Conservation (phyloP, 2,888 invertebrate genomes). For the Pheosia tremula region DNA sequence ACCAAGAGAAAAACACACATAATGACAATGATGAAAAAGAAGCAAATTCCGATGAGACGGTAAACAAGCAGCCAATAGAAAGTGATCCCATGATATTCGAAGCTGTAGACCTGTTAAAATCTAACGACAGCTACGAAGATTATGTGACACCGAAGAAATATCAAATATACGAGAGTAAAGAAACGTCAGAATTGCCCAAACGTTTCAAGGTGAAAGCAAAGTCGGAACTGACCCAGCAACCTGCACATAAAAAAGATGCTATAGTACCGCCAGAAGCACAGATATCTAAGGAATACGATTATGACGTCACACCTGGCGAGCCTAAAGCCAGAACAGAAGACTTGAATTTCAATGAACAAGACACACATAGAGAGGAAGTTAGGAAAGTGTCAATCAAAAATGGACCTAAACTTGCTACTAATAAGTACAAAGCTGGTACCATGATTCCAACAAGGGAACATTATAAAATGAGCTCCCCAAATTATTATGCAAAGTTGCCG, state of each 20-base stretch:
- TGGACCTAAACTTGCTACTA: conserved; percentile 5
- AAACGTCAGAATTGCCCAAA: background rate
- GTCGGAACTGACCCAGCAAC: too few relatives aligned
- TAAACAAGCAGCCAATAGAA: background rate
- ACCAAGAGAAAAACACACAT: background rate
- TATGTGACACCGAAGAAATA: conserved; percentile 55
- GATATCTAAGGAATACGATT: background rate
- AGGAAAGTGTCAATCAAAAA: conserved; percentile 9
- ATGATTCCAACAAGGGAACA: conserved; percentile 51
- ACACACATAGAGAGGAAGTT: conserved; percentile 6
- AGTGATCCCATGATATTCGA: conserved; percentile 19
- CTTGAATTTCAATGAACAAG: conserved; percentile 37
- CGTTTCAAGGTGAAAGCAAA: background rate
- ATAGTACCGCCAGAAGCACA: background rate
- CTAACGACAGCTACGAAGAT: conserved; percentile 64
- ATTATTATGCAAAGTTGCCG: conserved; percentile 55
- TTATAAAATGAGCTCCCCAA: conserved; percentile 55
- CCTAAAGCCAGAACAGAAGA: conserved; percentile 49
- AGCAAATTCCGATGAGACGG: background rate
- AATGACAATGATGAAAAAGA: background rate
- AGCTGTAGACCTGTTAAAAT: conserved; percentile 31
- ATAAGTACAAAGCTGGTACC: conserved; percentile 34
- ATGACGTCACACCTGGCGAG: conserved; percentile 18
- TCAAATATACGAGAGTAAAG: background rate
- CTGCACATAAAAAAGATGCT: background rate